phyloP scores from a whole-genome alignment of 2,797 vertebrate species.

The Phalanger gymnotis region DNA sequence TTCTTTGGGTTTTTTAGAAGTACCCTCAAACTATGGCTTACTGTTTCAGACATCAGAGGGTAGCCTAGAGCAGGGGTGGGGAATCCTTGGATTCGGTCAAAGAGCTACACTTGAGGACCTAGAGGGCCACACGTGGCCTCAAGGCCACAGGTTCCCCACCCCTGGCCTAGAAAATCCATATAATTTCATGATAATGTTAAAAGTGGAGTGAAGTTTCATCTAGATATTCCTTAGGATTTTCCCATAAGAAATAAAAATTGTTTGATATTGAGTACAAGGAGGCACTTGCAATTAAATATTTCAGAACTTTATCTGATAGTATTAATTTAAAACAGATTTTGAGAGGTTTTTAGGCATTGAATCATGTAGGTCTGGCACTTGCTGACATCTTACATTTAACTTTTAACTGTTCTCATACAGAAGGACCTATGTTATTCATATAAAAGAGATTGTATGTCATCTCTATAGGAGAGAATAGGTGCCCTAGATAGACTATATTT shows the following conservation, averaged over 20 bases:
- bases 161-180: slow-evolving; percentile 52
- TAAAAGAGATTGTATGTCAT: not conserved
- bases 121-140: no score
- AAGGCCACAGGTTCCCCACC: no score
- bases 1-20: slow-evolving; percentile 48
- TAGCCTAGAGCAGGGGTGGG: not conserved
- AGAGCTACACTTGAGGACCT: no score
- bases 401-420: slow-evolving; percentile 15
- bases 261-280: slow-evolving; percentile 13
- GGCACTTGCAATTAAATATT: slow-evolving; percentile 45
- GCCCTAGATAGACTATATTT: not conserved
- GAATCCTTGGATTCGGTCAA: no score
- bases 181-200: slow-evolving; percentile 67
- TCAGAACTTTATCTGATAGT: slow-evolving; percentile 55
- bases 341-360: slow-evolving; percentile 45
- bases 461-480: not conserved
- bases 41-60: slow-evolving; percentile 56
- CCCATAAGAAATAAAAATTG: slow-evolving; percentile 47
- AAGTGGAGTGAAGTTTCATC: slow-evolving; percentile 56
- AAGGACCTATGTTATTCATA: not conserved
- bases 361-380: slow-evolving; percentile 40
- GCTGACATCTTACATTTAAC: slow-evolving; percentile 24
- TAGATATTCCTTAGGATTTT: slow-evolving; percentile 68
- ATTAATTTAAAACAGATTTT: slow-evolving; percentile 57
- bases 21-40: slow-evolving; percentile 69